A percentile compares a stretch with the other conserved stretches of the same genome.
These are phyloP conservation scores for Daboia siamensis DNA, from an alignment of 2,113 vertebrate genomes.

Conservation along the genomic window DNA sequence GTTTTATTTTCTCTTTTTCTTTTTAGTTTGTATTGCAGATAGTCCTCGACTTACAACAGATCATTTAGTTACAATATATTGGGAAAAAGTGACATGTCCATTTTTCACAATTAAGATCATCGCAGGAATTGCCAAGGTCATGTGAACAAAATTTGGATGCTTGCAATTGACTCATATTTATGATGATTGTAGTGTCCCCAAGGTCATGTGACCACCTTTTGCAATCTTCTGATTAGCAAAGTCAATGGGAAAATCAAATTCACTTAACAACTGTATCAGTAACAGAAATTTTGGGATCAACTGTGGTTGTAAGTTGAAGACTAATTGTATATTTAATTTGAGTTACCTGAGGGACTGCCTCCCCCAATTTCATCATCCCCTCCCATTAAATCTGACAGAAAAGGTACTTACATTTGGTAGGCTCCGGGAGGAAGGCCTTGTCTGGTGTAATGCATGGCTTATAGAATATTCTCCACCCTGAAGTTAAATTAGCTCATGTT, in stretches of 20 bases:
- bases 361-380: not conserved
- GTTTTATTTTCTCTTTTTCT: not conserved
- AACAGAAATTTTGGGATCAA: not conserved
- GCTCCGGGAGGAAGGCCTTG: not conserved
- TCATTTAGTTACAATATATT: not conserved
- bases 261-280: not conserved
- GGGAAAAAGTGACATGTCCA: not conserved
- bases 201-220: not conserved
- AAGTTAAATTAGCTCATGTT: not conserved
- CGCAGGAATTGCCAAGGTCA: not conserved
- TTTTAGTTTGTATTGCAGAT: not conserved
- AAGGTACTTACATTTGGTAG: not conserved
- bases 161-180: not conserved
- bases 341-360: not conserved
- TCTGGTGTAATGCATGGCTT: not conserved
- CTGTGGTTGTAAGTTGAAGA: not conserved
- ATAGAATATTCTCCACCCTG: not conserved
- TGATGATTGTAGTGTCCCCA: not conserved
- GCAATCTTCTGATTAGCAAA: not conserved
- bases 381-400: not conserved
- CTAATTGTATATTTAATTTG: not conserved
- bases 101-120: not conserved
- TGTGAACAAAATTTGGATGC: not conserved
- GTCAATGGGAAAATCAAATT: not conserved
- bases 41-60: not conserved